phyloP scores from a whole-genome alignment of 2,113 vertebrate genomes.

The Siniperca chuatsi region DNA sequence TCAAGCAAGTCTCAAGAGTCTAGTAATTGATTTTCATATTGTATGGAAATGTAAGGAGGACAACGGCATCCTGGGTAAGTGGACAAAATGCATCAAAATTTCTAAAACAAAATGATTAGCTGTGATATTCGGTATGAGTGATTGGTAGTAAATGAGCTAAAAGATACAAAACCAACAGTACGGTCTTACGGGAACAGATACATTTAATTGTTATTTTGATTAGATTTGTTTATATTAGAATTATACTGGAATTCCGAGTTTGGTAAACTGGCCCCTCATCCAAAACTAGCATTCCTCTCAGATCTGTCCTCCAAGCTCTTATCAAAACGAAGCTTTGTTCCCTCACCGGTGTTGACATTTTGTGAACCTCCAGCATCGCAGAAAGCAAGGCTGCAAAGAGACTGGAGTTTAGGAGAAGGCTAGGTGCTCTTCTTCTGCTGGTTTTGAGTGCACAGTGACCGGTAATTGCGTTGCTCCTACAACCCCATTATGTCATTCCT shows the following conservation, averaged over 20 bases:
- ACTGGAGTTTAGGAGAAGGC: neutral
- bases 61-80: neutral
- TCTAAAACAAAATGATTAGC: neutral
- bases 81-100: neutral
- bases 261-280: neutral
- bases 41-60: neutral
- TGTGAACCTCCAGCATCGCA: neutral
- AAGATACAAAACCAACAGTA: too few species aligned
- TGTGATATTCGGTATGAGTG: neutral
- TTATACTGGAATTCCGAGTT: neutral
- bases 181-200: neutral
- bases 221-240: neutral
- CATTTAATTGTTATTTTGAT: neutral
- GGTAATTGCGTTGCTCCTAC: constrained; percentile 21
- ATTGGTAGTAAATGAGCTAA: too few species aligned
- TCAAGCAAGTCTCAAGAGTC: neutral
- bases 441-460: neutral
- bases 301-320: neutral
- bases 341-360: constrained; percentile 17
- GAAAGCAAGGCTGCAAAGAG: constrained; percentile 1
- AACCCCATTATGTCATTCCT: constrained; percentile 24
- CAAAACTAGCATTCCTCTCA: neutral
- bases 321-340: neutral
- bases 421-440: neutral
- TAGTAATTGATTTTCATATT: neutral